Evolutionary conservation across 2,888 invertebrate genomes (phyloP).

Genomic region (Mythimna impura): DNA sequence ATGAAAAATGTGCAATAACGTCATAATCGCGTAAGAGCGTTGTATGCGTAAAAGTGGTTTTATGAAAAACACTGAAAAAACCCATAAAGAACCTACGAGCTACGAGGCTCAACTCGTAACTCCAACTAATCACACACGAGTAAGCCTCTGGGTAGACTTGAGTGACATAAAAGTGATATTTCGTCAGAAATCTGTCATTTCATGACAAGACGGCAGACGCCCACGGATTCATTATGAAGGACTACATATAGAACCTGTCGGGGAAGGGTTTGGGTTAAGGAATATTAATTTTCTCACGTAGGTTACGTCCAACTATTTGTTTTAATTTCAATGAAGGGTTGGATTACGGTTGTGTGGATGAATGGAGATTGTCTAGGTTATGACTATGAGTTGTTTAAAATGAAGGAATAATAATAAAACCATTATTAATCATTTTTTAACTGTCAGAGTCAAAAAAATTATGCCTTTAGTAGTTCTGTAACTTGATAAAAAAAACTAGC

Average conservation of each 20-base stretch:
- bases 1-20: too few relatives aligned
- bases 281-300: constrained; percentile 54
- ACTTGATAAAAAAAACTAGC: too few relatives aligned
- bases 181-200: constrained; percentile 39
- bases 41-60: too few relatives aligned
- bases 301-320: constrained; percentile 12
- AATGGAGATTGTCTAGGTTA: not conserved
- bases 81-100: too few relatives aligned
- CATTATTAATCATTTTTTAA: too few relatives aligned
- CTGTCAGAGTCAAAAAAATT: too few relatives aligned
- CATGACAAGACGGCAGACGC: constrained; percentile 31
- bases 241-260: constrained; percentile 35
- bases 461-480: too few relatives aligned
- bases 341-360: not conserved
- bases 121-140: constrained; percentile 9
- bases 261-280: constrained; percentile 1
- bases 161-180: constrained; percentile 37
- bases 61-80: too few relatives aligned
- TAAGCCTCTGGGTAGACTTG: constrained; percentile 22
- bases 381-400: not conserved
- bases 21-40: too few relatives aligned
- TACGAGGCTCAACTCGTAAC: not conserved
- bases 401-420: not conserved
- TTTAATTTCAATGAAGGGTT: constrained; percentile 16
- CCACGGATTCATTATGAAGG: constrained; percentile 47